Evolutionary conservation across 1,140 invertebrate genomes (phyloP), one percentile per base, ranked within the genome.

Genomic region (Drosophila bifasciata): DNA sequence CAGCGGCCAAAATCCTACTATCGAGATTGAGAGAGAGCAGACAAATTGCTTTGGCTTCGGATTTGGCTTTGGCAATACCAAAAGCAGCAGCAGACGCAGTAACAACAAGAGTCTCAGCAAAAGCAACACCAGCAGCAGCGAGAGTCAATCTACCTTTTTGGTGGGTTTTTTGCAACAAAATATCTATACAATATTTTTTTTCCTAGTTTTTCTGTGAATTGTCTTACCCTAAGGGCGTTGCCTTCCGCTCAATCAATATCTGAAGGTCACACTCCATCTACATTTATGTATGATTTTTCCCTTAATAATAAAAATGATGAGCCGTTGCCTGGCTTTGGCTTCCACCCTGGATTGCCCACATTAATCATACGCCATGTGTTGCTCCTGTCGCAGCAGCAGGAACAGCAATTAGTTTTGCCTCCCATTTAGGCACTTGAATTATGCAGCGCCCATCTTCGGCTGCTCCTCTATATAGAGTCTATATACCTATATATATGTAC

Each of bases 311-410:
- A 63, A 74, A 77, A 69, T 83, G 74, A 83, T 83, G 84, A 78
- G 60, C 56, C 11, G 3, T 3, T 13, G 23, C 23, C 23, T 25
- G 23, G 23, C 32, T 9, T 9, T 32, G 28, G 28, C 28, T 32
- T n/a, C n/a, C n/a, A 49, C 46, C 40, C 56, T 61, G 41, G 8
- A 8, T 50, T 58, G 45, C 40, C 45, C 69, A 58, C 70, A 86
- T 86, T 86, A 86, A 86, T 88, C 81, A 86, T 86, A 88, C 77
- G 81, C 74, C 83, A 86, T 86, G 81, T 86, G 77, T 70, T 80
- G 46, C 63, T 66, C 55, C 69, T 74, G 69, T 61, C 79, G 58
- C 50, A 60, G 46, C 36, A 56, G 62, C 49, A 56, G 32, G n/a
- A 6, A 6, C 43, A 51, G 78, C 63, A 70, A 80, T 74, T 68